A percentile compares a stretch with the other conserved stretches of the same genome.
Evolutionary conservation across 2,888 invertebrate species (phyloP).

Genomic region (Drosophila lutescens): DNA sequence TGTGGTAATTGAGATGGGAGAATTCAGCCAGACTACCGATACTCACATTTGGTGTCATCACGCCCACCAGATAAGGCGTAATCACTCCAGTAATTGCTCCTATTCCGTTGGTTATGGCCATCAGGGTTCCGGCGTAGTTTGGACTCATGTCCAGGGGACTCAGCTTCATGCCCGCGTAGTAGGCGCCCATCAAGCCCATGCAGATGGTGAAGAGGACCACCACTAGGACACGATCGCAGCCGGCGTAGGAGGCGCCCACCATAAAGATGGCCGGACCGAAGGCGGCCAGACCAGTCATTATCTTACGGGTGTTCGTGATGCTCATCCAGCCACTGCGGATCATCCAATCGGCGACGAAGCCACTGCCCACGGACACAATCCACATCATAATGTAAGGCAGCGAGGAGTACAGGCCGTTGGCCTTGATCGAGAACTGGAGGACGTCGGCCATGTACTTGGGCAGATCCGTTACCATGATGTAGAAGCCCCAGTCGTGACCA

Average conservation of each 20-base stretch:
- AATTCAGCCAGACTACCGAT: too few relatives aligned
- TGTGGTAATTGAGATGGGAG: too few relatives aligned
- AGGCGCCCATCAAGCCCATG: constrained; percentile 89
- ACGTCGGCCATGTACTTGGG: constrained; percentile 88
- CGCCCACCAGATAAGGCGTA: constrained; percentile 88
- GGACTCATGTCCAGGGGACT: constrained; percentile 88
- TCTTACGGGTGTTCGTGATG: constrained; percentile 82
- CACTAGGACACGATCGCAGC: constrained; percentile 87
- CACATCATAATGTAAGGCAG: constrained; percentile 88
- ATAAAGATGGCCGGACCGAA: constrained; percentile 89
- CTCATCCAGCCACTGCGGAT: constrained; percentile 86
- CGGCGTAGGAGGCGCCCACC: constrained; percentile 89
- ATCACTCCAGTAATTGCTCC: constrained; percentile 90
- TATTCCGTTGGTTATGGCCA: constrained; percentile 89
- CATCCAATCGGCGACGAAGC: constrained; percentile 89
- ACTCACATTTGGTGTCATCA: constrained; percentile 88
- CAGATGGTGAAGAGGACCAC: constrained; percentile 88
- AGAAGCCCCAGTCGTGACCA: constrained; percentile 88
- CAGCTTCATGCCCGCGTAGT: constrained; percentile 89
- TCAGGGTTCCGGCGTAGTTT: constrained; percentile 88
- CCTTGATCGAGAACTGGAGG: constrained; percentile 86
- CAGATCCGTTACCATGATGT: constrained; percentile 88
- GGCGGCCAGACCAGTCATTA: constrained; percentile 89
- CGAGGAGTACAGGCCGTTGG: constrained; percentile 87
- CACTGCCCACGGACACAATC: constrained; percentile 86